Base-by-base conservation (phyloP, 2,888 invertebrate genomes). In the Caenorhabditis angaria region DNA sequence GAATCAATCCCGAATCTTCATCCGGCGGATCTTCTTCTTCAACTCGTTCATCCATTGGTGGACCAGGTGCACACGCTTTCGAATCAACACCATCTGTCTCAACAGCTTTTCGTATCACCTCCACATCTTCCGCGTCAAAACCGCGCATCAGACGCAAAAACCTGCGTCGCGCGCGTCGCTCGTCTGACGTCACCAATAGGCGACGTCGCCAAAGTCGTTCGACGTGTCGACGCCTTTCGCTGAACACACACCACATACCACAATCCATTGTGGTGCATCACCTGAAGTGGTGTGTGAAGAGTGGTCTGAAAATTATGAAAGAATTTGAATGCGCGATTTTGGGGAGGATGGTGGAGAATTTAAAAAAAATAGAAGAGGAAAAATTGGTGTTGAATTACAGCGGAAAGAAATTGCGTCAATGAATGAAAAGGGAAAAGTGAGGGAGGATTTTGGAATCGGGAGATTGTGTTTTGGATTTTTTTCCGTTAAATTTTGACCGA, bases 121-220 rank as follows among this genome's bases (percentile, higher is more conserved):
- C 86, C 56, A 86, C 79, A 61, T 86, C 86, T 73, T 86, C 86
- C 41, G 86, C 79, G 69, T 86, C 86, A 74, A 86, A 86, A 18
- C 86, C 86, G 47, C 85, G 82, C 86, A 86, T 86, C 35, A 86
- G 76, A 8, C 83, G 82, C n/a, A 83, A 77, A 62, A 86, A 86
- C 50, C 86, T 75, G 53, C 85, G 71, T 27, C 83, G 74, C 10
- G 85, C 85, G 56, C 84, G 81, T 51, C 82, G 73, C 65, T 85
- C 85, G 76, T 85, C 85, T 61, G 82, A 78, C 20, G 85, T 85
- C 69, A 83, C 78, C 32, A 81, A 71, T 48, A 81, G 76, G 32
- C 80, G 74, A 35, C 79, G 76, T 35, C 82, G 69, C 82, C 82
- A 82, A 6, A 82, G 71, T 56, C 71, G 67, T 62, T 85, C 86